Evolutionary conservation across 2,113 vertebrate species (phyloP), one percentile per base, ranked within the genome.

Genomic region (Eolophus roseicapilla): DNA sequence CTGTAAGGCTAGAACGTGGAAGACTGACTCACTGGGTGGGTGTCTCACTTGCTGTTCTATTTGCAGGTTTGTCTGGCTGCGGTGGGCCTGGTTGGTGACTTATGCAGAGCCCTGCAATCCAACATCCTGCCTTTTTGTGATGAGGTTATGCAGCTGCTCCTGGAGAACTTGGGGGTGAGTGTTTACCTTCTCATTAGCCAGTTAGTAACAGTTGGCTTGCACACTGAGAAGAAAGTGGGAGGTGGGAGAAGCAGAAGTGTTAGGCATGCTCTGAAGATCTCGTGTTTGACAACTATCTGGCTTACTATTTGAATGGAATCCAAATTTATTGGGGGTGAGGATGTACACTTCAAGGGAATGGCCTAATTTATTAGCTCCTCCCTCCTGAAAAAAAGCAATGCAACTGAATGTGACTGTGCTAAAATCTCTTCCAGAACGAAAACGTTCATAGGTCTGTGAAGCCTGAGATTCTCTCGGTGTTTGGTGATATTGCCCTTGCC

Each of bases 361-460:
- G 9, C 59, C 39, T 18, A 0, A 23, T 77, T 59, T 41, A 39
- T 93, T 89, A 78, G 84, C 83, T 53, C 49, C 57, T 60, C 44
- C 76, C 29, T 25, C 31, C 31, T 37, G 7, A 37, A 6, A 2
- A 11, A 14, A 11, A n/a, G 88, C 29, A 27, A 21, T 2, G 2
- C 37, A 18, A 7, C 52, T n/a, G 25, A 39, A 9, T 1, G 9
- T 43, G 10, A 29, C 0, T 27, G 14, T 7, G 25, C 67, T 17
- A 19, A 60, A 41, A 64, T 91, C 73, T 94, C 55, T 57, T 82
- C 35, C 93, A 99, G 99, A 99, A 99, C 13, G 99, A 99, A 96
- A 99, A 99, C 6, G 99, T 99, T 23, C 99, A 99, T 74, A 97
- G 99, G 91, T 99, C 99, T 4, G 99, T 99, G 96, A 99, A 99